Percentiles rank a stretch among this genome's conserved stretches.
Conservation (phyloP, 2,888 invertebrate species). For the Chrysodeixis includens region DNA sequence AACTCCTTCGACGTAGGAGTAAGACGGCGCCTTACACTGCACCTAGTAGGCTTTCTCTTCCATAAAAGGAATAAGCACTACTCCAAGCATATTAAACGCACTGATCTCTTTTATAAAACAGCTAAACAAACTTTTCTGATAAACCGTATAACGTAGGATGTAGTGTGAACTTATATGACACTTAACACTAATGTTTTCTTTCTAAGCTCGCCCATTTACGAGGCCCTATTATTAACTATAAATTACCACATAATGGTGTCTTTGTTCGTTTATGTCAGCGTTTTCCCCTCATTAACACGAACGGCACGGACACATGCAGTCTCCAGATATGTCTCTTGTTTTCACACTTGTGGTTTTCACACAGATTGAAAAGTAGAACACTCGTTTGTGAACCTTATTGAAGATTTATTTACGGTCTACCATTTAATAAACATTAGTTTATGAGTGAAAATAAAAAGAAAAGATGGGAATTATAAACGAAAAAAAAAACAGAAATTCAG, state of each 20-base stretch:
- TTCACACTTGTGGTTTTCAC: neutral
- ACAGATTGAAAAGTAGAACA: conserved; percentile 11
- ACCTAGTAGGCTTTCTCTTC: no score
- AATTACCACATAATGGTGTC: neutral
- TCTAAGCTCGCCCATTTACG: conserved; percentile 3
- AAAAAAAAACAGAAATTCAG: no score
- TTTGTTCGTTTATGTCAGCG: conserved; percentile 3
- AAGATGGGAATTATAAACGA: no score
- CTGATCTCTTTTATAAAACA: neutral
- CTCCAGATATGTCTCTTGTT: neutral
- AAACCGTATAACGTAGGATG: neutral
- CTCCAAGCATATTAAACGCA: no score
- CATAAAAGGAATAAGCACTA: no score
- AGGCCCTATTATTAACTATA: conserved; percentile 3
- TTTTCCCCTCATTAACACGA: neutral
- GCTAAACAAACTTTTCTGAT: neutral
- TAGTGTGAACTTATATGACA: conserved; percentile 4
- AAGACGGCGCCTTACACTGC: no score
- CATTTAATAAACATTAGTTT: no score
- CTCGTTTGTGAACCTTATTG: conserved; percentile 21
- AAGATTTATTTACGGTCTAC: no score
- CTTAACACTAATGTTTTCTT: neutral
- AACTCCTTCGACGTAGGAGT: no score
- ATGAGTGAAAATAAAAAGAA: no score
- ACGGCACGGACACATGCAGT: neutral